Conservation (phyloP, 1,140 invertebrate genomes). For the Lasioglossum albipes region DNA sequence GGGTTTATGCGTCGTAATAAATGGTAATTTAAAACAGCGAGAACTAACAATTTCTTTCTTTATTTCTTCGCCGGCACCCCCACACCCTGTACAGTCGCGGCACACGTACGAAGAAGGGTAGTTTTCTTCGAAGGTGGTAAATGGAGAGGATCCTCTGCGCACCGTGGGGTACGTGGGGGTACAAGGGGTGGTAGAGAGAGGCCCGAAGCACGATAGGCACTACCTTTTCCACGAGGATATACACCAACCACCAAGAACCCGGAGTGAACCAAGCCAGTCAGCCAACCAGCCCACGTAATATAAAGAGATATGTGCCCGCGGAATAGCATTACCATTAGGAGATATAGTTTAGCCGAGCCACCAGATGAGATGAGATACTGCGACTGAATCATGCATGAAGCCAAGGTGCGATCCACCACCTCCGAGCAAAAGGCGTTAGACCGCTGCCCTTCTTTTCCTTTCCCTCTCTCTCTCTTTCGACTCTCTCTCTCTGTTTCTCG, state of each 20-base stretch:
- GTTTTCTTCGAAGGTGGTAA: constrained; percentile 57
- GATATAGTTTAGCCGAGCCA: constrained; percentile 79
- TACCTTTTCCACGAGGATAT: constrained; percentile 58
- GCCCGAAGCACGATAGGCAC: constrained; percentile 43
- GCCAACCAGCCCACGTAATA: constrained; percentile 75
- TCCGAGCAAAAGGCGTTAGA: constrained; percentile 34
- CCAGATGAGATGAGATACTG: constrained; percentile 80
- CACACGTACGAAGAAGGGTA: constrained; percentile 52
- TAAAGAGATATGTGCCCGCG: constrained; percentile 78
- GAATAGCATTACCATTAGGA: constrained; percentile 80
- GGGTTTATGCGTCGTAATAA: constrained; percentile 80
- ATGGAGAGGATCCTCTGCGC: constrained; percentile 18
- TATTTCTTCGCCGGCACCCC: constrained; percentile 71
- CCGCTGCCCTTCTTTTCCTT: neutral
- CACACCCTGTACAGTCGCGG: constrained; percentile 27
- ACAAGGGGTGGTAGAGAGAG: constrained; percentile 36
- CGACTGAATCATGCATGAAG: constrained; percentile 81
- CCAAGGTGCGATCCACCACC: constrained; percentile 75
- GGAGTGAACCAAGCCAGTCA: constrained; percentile 67
- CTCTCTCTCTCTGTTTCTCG: neutral
- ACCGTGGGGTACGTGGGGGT: constrained; percentile 4
- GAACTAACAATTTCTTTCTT: constrained; percentile 81
- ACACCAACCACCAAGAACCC: constrained; percentile 62
- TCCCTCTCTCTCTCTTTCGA: neutral
- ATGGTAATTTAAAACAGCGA: constrained; percentile 81